Percentiles rank a stretch among this genome's conserved stretches.
Evolutionary conservation across 1,140 invertebrate genomes (phyloP).

Genomic region (Lucilia sericata): DNA sequence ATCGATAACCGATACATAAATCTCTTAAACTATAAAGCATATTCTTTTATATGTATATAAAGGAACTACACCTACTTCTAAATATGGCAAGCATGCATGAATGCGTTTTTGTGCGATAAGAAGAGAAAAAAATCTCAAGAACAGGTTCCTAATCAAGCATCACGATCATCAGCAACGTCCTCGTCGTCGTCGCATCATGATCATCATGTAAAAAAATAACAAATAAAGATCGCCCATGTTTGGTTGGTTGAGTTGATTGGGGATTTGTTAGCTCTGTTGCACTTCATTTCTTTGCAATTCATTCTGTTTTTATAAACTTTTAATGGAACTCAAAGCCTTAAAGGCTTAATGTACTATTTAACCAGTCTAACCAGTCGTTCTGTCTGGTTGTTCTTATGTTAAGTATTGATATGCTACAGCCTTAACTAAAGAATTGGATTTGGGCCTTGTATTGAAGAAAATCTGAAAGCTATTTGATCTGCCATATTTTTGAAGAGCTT

Average conservation of each 20-base stretch:
- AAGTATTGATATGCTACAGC: neutral
- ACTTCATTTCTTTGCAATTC: neutral
- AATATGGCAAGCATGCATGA: neutral
- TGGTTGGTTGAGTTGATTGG: neutral
- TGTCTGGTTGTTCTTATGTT: neutral
- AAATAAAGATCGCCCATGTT: constrained; percentile 22
- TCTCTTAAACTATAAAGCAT: neutral
- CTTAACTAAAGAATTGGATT: neutral
- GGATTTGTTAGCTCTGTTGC: neutral
- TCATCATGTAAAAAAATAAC: neutral
- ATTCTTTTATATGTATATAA: neutral
- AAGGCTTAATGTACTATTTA: neutral
- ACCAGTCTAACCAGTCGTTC: neutral
- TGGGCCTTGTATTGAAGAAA: too few species aligned
- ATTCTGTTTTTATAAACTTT: neutral
- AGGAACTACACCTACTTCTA: constrained; percentile 25
- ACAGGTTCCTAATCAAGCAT: constrained; percentile 46
- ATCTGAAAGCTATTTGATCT: too few species aligned
- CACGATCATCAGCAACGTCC: constrained; percentile 37
- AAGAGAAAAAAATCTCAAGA: neutral
- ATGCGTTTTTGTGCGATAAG: neutral
- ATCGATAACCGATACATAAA: constrained; percentile 22
- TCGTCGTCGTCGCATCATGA: neutral
- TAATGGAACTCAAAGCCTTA: neutral
- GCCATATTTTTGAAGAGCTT: too few species aligned